Percentiles rank a stretch among this genome's conserved stretches.
Evolutionary conservation across 2,888 invertebrate genomes (phyloP).

Genomic region (Biston stratarius): DNA sequence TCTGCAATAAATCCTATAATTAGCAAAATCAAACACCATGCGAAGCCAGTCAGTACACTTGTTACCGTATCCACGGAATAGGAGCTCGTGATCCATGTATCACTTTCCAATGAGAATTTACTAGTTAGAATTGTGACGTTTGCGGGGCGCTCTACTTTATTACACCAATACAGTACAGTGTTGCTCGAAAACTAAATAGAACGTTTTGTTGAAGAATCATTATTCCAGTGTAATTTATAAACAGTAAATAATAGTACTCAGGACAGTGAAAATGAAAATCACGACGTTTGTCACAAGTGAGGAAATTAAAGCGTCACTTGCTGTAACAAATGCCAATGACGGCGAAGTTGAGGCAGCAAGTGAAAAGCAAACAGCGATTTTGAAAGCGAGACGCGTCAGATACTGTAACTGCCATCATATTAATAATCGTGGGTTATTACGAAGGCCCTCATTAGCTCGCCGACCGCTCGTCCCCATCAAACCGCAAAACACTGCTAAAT

Average conservation of each 20-base stretch:
- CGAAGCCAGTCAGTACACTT: constrained; percentile 68
- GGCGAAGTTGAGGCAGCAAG: constrained; percentile 40
- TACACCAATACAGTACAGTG: constrained; percentile 42
- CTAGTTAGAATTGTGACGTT: constrained; percentile 67
- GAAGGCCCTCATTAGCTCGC: constrained; percentile 76
- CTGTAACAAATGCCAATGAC: constrained; percentile 46
- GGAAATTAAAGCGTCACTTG: constrained; percentile 46
- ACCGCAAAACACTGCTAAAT: constrained; percentile 84
- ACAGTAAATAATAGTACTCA: constrained; percentile 42
- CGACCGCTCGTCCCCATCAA: constrained; percentile 72
- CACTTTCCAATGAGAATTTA: constrained; percentile 74
- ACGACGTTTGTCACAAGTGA: constrained; percentile 43
- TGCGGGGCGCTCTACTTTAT: constrained; percentile 60
- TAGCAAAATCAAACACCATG: constrained; percentile 63
- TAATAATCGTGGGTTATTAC: constrained; percentile 82
- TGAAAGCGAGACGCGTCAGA: constrained; percentile 60
- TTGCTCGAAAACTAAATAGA: constrained; percentile 54
- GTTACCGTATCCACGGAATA: constrained; percentile 68
- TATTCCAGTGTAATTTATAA: constrained; percentile 47
- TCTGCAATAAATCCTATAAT: constrained; percentile 67
- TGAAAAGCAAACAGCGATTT: constrained; percentile 60
- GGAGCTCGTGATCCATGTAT: constrained; percentile 70
- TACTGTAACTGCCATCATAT: constrained; percentile 76
- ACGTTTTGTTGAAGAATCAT: constrained; percentile 53
- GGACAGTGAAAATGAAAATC: constrained; percentile 43